Base-by-base conservation (phyloP, 2,797 vertebrate species). In the Myripristis murdjan region DNA sequence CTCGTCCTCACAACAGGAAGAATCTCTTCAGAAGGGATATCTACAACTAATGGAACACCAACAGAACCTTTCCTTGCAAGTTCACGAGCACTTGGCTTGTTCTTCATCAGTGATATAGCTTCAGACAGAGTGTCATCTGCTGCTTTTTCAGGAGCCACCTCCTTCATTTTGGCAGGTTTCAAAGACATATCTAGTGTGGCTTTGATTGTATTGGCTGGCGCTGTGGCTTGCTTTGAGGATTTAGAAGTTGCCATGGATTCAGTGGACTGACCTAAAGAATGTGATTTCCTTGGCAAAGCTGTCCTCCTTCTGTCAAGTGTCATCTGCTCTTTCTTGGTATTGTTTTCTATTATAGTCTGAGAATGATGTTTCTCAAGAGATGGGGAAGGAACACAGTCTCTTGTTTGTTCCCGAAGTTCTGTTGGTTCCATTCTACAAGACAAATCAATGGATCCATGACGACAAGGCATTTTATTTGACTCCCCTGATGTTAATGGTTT, bases 11-110 rank as follows among this genome's bases (percentile, higher is more conserved):
- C 11, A 9, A 66, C 49, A 79, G 12, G 3, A 48, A 44, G 5
- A 26, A 23, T 9, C 41, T 70, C 85, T 77, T 82, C 64, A 70
- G 75, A 57, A 28, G 77, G 47, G 1, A 77, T 20, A 55, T 90
- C 81, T 18, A 91, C 83, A 67, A 91, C 63, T 8, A 92, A 65
- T 60, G 88, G 71, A 18, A 93, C 4, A 24, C 91, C 91, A 58
- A 87, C 83, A 55, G 73, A 88, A 58, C 85, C 46, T 33, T 77
- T 85, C 39, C 54, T 74, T 41, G 84, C 80, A 69, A 77, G 74
- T 72, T 79, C 78, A 65, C 69, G 70, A 24, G 70, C 66, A 77
- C 61, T 86, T 54, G 71, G 81, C 56, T 88, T 91, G 43, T 79
- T 81, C 61, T 53, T 87, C 12, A 56, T 75, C 48, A 93, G 78